Percentiles rank a stretch among this genome's conserved stretches.
Evolutionary conservation across 2,797 vertebrate species (phyloP).

Genomic region (Balearica regulorum): DNA sequence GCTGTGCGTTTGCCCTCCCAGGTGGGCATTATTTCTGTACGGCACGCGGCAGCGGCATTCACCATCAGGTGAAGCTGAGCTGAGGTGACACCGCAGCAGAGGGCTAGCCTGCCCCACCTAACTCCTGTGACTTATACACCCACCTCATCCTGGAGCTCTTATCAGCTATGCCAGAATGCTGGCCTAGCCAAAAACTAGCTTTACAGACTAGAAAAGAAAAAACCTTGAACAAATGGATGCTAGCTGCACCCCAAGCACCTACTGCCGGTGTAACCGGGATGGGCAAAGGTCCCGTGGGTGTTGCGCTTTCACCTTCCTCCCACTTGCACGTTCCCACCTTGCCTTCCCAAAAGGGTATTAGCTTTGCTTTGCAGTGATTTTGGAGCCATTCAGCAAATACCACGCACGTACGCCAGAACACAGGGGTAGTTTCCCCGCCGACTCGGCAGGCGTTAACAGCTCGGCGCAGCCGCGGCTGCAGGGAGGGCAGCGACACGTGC

Average conservation of each 20-base stretch:
- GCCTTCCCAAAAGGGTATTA: not conserved
- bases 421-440: not conserved
- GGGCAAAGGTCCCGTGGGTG: no score
- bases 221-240: not conserved
- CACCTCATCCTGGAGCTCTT: not conserved
- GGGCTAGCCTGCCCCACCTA: not conserved
- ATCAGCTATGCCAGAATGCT: not conserved
- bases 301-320: not conserved
- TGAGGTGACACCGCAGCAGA: not conserved
- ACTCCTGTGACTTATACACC: not conserved
- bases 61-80: not conserved
- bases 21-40: not conserved
- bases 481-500: not conserved
- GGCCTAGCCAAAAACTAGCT: not conserved
- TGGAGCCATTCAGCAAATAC: not conserved
- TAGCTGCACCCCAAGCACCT: not conserved
- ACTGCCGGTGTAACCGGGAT: not conserved
- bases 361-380: not conserved
- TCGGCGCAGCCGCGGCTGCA: not conserved
- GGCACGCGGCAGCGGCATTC: not conserved
- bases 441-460: accelerated
- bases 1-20: not conserved
- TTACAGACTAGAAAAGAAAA: not conserved
- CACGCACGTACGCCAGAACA: no score
- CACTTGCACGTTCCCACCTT: not conserved